Evolutionary conservation across 1,140 invertebrate genomes (phyloP).

Genomic region (Spodoptera litura): DNA sequence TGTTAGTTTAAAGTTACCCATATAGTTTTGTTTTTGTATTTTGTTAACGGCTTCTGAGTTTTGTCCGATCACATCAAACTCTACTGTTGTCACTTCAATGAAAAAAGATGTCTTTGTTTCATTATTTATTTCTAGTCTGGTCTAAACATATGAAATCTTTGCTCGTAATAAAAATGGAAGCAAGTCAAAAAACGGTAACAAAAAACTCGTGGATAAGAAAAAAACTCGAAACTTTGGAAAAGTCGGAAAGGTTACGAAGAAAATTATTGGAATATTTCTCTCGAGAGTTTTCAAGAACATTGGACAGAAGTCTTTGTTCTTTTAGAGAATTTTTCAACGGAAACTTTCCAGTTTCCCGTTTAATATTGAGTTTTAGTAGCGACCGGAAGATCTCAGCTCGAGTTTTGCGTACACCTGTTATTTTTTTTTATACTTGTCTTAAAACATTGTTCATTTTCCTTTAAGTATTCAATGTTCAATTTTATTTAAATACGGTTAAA

Average conservation of each 20-base stretch:
- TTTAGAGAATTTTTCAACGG: conserved; percentile 38
- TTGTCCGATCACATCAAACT: too few species aligned
- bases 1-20: too few species aligned
- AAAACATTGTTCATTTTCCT: conserved; percentile 18
- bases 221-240: conserved; percentile 1
- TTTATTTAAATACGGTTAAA: too few species aligned
- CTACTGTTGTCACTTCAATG: too few species aligned
- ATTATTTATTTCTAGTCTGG: too few species aligned
- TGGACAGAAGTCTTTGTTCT: conserved; percentile 43
- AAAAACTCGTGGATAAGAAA: not conserved
- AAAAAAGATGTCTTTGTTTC: too few species aligned
- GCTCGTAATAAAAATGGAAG: too few species aligned
- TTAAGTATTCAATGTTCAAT: not conserved
- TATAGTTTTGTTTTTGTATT: too few species aligned
- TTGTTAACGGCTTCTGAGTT: too few species aligned
- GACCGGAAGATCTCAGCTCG: conserved; percentile 16
- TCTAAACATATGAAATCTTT: too few species aligned
- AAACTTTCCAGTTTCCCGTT: conserved; percentile 22
- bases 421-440: conserved; percentile 15
- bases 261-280: conserved; percentile 44
- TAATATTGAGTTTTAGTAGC: conserved; percentile 42
- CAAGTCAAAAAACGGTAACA: too few species aligned
- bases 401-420: conserved; percentile 38
- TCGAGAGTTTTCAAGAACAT: conserved; percentile 17
- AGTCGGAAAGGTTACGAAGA: conserved; percentile 6